phyloP scores from a whole-genome alignment of 2,113 vertebrate genomes.

The Terrapene triunguis region DNA sequence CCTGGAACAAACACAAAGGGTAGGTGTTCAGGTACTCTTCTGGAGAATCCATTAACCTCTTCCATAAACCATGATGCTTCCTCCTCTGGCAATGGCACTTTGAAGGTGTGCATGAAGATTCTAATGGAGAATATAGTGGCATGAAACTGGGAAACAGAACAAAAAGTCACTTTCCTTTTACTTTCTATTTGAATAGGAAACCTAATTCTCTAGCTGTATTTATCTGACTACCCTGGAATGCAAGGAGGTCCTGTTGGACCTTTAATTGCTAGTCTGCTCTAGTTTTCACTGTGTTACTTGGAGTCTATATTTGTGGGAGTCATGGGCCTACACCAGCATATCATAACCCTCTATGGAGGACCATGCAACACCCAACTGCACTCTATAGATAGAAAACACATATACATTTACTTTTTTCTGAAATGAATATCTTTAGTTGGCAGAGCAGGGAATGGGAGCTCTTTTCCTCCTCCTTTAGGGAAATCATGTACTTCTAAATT shows the following conservation, averaged over 20 bases:
- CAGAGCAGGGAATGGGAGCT: neutral
- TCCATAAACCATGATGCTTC: neutral
- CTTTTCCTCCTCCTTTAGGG: neutral
- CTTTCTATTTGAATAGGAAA: neutral
- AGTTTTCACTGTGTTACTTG: neutral
- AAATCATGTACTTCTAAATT: constrained; percentile 2
- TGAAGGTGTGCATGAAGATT: neutral
- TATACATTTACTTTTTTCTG: neutral
- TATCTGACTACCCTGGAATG: neutral
- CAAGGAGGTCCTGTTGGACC: neutral
- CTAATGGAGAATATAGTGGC: neutral
- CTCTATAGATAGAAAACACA: neutral
- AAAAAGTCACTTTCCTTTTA: neutral
- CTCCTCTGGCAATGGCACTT: neutral
- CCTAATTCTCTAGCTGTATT: neutral
- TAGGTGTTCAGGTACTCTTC: neutral
- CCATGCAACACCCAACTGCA: neutral
- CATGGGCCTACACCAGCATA: neutral
- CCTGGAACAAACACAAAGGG: neutral
- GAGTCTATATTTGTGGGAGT: neutral
- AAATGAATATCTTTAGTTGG: neutral
- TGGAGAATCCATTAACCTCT: neutral
- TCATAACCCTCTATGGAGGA: neutral
- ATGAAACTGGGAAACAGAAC: neutral
- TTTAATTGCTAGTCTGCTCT: neutral